Conservation (phyloP, 2,113 vertebrate species). For the Pachyramphus minor region DNA sequence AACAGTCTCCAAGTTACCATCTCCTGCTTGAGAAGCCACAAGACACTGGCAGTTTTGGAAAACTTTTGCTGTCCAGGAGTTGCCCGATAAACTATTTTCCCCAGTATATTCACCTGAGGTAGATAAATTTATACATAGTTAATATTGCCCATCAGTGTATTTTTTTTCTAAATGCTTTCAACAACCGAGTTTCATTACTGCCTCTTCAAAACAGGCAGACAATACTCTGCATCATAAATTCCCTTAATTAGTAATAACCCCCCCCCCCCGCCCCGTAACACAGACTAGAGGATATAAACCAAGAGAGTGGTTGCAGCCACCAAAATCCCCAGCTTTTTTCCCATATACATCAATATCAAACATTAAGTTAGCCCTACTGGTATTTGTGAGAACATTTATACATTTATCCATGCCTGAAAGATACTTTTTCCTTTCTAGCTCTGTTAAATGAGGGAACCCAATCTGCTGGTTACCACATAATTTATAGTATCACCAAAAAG, state of each 20-base stretch:
- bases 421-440: not conserved
- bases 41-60: slow-evolving; percentile 90
- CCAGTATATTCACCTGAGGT: slow-evolving; percentile 83
- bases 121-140: not conserved
- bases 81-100: slow-evolving; percentile 88
- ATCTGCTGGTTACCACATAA: not conserved
- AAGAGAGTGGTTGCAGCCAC: not conserved
- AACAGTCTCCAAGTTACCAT: slow-evolving; percentile 93
- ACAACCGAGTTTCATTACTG: not conserved
- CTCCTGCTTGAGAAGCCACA: slow-evolving; percentile 96
- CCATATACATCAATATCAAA: not conserved
- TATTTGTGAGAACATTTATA: not conserved
- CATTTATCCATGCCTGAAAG: not conserved
- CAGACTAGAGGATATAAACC: not conserved
- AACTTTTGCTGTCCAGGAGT: slow-evolving; percentile 89
- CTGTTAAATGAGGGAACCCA: not conserved
- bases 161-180: not conserved
- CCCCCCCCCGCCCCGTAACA: no score
- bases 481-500: not conserved
- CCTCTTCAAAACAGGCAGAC: not conserved
- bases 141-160: not conserved
- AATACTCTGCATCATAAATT: not conserved
- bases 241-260: not conserved
- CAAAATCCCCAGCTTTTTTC: not conserved
- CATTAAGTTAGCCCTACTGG: not conserved